Evolutionary conservation across 2,888 invertebrate species (phyloP).

Genomic region (Cataglyphis cursor): DNA sequence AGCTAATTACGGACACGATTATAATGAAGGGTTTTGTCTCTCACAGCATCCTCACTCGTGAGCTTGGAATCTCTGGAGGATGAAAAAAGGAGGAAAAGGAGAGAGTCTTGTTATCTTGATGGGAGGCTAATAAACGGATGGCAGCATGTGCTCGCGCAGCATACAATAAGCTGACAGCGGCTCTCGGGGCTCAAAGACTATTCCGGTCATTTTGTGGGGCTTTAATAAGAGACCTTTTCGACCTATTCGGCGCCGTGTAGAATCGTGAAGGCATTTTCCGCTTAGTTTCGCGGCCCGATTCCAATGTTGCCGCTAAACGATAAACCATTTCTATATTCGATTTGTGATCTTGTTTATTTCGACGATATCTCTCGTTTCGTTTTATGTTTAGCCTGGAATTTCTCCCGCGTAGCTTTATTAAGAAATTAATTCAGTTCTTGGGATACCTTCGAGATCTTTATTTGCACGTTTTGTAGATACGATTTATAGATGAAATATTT

Average conservation of each 20-base stretch:
- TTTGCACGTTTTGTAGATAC: background rate
- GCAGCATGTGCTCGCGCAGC: slow-evolving; percentile 51
- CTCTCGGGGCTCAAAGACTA: slow-evolving; percentile 67
- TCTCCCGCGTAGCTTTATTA: background rate
- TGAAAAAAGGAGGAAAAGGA: slow-evolving; percentile 19
- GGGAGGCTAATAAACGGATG: slow-evolving; percentile 73
- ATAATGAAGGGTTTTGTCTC: slow-evolving; percentile 72
- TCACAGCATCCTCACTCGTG: slow-evolving; percentile 47
- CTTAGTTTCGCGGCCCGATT: slow-evolving; percentile 31
- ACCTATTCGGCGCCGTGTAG: slow-evolving; percentile 54
- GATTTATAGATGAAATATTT: background rate
- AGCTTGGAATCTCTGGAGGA: slow-evolving; percentile 27
- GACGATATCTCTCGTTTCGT: background rate
- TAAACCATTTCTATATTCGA: background rate
- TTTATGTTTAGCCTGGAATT: background rate
- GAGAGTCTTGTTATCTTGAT: slow-evolving; percentile 73
- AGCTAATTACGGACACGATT: slow-evolving; percentile 68
- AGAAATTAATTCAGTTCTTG: background rate
- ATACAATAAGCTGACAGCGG: slow-evolving; percentile 76
- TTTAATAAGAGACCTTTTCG: slow-evolving; percentile 69
- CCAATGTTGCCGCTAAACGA: background rate
- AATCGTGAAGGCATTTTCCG: slow-evolving; percentile 34
- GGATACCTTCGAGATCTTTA: background rate
- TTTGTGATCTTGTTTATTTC: background rate
- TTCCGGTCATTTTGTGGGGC: slow-evolving; percentile 67